Evolutionary conservation across 2,113 vertebrate species (phyloP).

Genomic region (Cochlearius cochlearius): DNA sequence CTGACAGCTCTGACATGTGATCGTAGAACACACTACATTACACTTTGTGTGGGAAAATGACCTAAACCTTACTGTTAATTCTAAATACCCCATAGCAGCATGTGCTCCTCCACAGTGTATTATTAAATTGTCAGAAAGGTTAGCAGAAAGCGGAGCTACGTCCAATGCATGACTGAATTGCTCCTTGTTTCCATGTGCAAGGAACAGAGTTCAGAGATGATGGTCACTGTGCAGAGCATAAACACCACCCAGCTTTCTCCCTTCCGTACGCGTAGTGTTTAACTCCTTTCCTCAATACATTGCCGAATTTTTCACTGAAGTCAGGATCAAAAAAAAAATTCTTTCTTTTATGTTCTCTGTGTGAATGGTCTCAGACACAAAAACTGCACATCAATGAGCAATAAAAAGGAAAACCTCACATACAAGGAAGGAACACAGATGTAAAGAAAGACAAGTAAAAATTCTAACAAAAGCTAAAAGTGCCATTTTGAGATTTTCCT

Average conservation of each 20-base stretch:
- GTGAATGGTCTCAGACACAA: background rate
- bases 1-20: background rate
- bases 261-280: background rate
- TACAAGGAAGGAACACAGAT: background rate
- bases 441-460: background rate
- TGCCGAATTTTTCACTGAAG: background rate
- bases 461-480: background rate
- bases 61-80: background rate
- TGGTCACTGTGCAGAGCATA: background rate
- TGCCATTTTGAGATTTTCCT: background rate
- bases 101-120: background rate
- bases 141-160: background rate
- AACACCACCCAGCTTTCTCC: background rate
- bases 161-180: background rate
- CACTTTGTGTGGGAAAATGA: background rate
- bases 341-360: background rate
- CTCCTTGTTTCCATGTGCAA: background rate
- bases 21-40: background rate
- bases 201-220: background rate
- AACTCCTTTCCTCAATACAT: background rate
- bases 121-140: background rate
- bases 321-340: constrained; percentile 7
- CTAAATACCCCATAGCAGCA: background rate
- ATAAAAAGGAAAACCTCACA: background rate
- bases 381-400: background rate